Evolutionary conservation across 2,888 invertebrate genomes (phyloP), one percentile per base, ranked within the genome.

Genomic region (Noctua janthe): DNA sequence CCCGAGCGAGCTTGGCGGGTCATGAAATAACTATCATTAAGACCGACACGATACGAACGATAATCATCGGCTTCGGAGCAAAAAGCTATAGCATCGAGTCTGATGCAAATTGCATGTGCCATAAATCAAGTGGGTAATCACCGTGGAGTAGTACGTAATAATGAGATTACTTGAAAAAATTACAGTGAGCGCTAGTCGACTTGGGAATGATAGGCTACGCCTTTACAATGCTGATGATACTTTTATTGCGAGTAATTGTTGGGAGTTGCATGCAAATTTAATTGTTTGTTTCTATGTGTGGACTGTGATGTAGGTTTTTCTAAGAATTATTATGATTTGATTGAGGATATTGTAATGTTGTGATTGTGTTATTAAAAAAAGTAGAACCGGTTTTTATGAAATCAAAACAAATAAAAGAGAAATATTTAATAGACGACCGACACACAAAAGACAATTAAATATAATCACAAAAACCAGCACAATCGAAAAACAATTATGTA

Each of bases 21-120:
- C 96, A 95, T 95, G 95, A 96, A 96, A 96, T 96, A 94, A 97
- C 96, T 95, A 96, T 96, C 95, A 97, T 97, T 97, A 97, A 95
- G 93, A 91, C 94, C 95, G 95, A 96, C 96, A 95, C 97, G 96
- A 96, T 96, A 96, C 95, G 95, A 94, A 95, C 95, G 96, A 96
- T 97, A 96, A 96, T 96, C 95, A 96, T 96, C 95, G 94, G 93
- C 92, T 94, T 89, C 94, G 93, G 80, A 92, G 96, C 95, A 96
- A 96, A 96, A 96, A 97, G 95, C 95, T 94, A 95, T 94, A 93
- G 94, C 95, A 94, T 95, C 94, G 93, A 93, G 93, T 94, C 92
- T 93, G 96, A 96, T 96, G 96, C 95, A 96, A 97, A 97, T 97
- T 96, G 96, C 96, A 95, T 93, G 93, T 92, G 95, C 95, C 94